Percentiles rank a stretch among this genome's conserved stretches.
These are phyloP conservation scores for Acromyrmex heyeri DNA, from an alignment of 1,140 invertebrate genomes.

Conservation along the genomic window DNA sequence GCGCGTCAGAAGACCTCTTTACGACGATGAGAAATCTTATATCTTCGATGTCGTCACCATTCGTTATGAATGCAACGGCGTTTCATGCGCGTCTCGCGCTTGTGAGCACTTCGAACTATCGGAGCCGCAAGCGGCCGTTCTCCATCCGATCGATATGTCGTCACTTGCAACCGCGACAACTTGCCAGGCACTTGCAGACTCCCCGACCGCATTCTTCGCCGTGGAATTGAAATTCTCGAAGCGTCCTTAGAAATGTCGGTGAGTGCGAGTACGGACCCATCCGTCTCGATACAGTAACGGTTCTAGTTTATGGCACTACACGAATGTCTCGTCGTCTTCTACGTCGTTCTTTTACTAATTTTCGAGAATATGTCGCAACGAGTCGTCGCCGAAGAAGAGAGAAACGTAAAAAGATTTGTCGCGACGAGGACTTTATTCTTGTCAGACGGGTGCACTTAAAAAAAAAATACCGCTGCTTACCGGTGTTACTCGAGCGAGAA, in stretches of 20 bases:
- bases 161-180: conserved; percentile 40
- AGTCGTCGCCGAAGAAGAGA: not conserved
- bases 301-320: not conserved
- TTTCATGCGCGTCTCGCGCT: not conserved
- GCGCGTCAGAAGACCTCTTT: not conserved
- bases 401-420: not conserved
- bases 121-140: not conserved
- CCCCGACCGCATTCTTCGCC: conserved; percentile 30
- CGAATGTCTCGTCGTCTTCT: not conserved
- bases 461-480: conserved; percentile 7
- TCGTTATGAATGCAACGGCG: conserved; percentile 22
- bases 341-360: not conserved
- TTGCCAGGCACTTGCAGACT: conserved; percentile 37
- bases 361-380: not conserved
- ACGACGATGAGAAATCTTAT: conserved; percentile 22
- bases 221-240: conserved; percentile 51
- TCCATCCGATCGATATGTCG: conserved; percentile 37
- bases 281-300: conserved; percentile 1
- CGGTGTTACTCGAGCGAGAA: not conserved
- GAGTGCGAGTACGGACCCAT: not conserved
- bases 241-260: conserved; percentile 14
- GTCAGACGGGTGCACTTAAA: not conserved
- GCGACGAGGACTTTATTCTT: conserved; percentile 3
- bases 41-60: not conserved
- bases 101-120: conserved; percentile 38